Evolutionary conservation across 2,113 vertebrate genomes (phyloP).

Genomic region (Toxostoma redivivum): DNA sequence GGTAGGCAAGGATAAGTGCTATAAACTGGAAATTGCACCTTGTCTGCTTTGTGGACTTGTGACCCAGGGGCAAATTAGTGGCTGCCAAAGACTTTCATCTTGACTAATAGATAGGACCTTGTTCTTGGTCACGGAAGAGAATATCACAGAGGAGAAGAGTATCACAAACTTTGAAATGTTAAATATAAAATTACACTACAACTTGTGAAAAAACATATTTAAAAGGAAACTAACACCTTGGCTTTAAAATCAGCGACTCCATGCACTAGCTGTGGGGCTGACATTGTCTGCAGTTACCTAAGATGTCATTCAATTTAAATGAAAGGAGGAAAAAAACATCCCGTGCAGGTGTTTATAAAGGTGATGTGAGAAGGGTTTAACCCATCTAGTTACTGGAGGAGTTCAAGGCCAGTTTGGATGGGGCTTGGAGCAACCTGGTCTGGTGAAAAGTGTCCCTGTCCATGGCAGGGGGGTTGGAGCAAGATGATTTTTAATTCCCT

Average conservation of each 20-base stretch:
- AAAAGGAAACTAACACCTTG: background rate
- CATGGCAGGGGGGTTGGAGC: background rate
- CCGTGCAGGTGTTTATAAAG: background rate
- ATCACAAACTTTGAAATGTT: background rate
- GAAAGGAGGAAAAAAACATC: background rate
- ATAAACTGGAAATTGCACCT: background rate
- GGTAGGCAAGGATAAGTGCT: background rate
- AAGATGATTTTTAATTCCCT: background rate
- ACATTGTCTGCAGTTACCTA: background rate
- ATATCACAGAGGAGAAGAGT: background rate
- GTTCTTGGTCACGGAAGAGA: background rate
- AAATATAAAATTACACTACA: background rate
- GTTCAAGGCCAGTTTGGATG: background rate
- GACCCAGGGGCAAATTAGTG: background rate
- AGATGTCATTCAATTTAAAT: background rate
- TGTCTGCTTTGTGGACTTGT: background rate
- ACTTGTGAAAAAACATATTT: background rate
- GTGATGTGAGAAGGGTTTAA: background rate
- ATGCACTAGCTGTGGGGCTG: background rate
- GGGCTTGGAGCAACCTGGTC: background rate
- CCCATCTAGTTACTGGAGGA: background rate
- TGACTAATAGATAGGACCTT: background rate
- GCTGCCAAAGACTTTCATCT: background rate
- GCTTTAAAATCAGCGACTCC: background rate
- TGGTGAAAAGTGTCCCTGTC: background rate